A percentile compares a stretch with the other conserved stretches of the same genome.
phyloP scores from a whole-genome alignment of 2,888 invertebrate genomes.

The Diarsia mendica region DNA sequence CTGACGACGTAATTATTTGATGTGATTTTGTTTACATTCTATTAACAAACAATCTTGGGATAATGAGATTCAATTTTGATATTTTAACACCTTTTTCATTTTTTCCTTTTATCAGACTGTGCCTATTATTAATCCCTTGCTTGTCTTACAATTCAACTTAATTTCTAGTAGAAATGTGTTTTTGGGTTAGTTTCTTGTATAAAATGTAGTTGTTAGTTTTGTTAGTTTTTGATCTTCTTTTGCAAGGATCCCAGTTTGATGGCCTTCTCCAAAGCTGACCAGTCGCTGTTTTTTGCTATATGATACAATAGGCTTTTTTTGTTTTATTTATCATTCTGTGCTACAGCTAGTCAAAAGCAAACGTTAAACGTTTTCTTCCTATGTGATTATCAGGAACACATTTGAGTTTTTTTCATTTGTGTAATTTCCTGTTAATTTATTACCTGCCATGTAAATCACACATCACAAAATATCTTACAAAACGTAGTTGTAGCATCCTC shows the following conservation, averaged over 20 bases:
- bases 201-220: too few species aligned
- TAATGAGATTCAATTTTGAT: constrained; percentile 1
- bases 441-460: constrained; percentile 12
- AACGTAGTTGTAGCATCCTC: constrained; percentile 38
- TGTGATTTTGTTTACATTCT: constrained; percentile 60
- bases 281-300: too few species aligned
- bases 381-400: background rate
- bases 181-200: too few species aligned
- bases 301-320: too few species aligned
- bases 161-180: too few species aligned
- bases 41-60: constrained; percentile 34
- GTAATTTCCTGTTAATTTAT: constrained; percentile 29
- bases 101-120: background rate
- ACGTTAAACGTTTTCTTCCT: background rate
- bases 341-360: background rate
- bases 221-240: too few species aligned
- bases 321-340: background rate
- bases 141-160: too few species aligned
- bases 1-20: constrained; percentile 66
- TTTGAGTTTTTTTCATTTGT: constrained; percentile 1
- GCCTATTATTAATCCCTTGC: too few species aligned
- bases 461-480: constrained; percentile 37
- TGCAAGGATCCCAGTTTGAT: too few species aligned
- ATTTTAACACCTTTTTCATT: constrained; percentile 9
- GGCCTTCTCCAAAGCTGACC: too few species aligned